Base-by-base conservation (phyloP, 2,797 vertebrate genomes). In the Octomys mimax region DNA sequence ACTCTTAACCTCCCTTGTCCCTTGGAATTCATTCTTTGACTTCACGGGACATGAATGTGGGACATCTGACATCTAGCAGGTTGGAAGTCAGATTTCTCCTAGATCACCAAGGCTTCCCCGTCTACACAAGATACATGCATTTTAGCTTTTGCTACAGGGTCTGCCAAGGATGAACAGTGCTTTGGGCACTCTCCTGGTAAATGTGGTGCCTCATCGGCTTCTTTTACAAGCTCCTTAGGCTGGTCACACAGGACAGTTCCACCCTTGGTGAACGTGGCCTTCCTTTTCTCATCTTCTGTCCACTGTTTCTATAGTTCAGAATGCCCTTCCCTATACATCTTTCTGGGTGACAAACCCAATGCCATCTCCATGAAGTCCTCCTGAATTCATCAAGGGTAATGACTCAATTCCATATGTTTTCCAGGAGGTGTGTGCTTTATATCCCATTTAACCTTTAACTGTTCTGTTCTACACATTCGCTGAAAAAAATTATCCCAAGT, bases 331-430 rank as follows among this genome's bases (percentile, higher is more conserved):
- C 31, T 28, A 81, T 13, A 8, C n/a, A 61, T 71, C 33, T 31
- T 96, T 96, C 54, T 36, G 22, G 5, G 39, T 78, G 28, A 57
- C 77, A 92, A 94, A 92, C 70, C 19, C 62, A 90, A 87, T n/a
- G 22, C n/a, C 36, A 79, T 42, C 49, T 96, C 73, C 81, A 57
- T 11, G 80, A 97, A 95, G 61, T 49, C 78, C 31, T 96, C 52
- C 62, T 93, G 75, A 82, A 87, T 68, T 26, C 54, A 54, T 68
- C 57, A 89, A 84, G 49, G 7, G 21, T 42, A 87, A 92, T 62
- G 33, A 85, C 81, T 89, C 28, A 36, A n/a, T 57, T 84, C n/a
- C 52, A 36, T 77, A 66, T 87, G 28, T 49, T 91, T 79, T 96
- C 52, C 18, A 66, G 28, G 26, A 68, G 28, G 59, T 73, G 77